phyloP scores from a whole-genome alignment of 2,113 vertebrate species.

The Clarias macrocephalus region DNA sequence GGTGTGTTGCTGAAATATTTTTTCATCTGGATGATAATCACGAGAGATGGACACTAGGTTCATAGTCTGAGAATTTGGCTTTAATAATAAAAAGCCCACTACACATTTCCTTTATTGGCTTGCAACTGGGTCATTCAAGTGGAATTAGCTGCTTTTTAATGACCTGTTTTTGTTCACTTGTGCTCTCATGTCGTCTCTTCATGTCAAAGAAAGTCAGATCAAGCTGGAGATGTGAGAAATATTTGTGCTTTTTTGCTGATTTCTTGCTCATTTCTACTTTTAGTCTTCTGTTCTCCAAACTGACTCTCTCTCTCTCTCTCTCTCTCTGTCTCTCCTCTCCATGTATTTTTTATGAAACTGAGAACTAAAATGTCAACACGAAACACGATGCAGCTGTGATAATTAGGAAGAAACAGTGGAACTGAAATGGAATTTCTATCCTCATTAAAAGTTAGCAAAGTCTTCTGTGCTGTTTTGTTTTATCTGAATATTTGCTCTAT shows the following conservation, averaged over 20 bases:
- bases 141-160: background rate
- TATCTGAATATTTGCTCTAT: background rate
- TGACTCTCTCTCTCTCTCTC: slow-evolving; percentile 10
- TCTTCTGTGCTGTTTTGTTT: background rate
- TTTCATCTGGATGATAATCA: slow-evolving; percentile 61
- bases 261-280: background rate
- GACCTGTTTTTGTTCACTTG: background rate
- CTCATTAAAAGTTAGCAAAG: slow-evolving; percentile 20
- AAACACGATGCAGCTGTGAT: background rate
- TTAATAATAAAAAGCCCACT: background rate
- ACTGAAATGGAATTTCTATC: background rate
- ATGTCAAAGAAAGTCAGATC: background rate
- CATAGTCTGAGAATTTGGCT: background rate
- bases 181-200: background rate
- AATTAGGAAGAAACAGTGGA: slow-evolving; percentile 14
- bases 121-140: background rate
- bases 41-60: slow-evolving; percentile 60
- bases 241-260: background rate
- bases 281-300: background rate
- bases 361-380: background rate
- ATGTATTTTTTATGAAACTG: background rate
- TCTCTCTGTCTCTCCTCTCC: background rate
- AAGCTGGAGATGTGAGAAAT: background rate
- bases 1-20: slow-evolving; percentile 65
- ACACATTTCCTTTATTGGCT: background rate